Percentiles rank a stretch among this genome's conserved stretches.
phyloP scores from a whole-genome alignment of 2,888 invertebrate genomes.

The Phrixothrix hirtus region DNA sequence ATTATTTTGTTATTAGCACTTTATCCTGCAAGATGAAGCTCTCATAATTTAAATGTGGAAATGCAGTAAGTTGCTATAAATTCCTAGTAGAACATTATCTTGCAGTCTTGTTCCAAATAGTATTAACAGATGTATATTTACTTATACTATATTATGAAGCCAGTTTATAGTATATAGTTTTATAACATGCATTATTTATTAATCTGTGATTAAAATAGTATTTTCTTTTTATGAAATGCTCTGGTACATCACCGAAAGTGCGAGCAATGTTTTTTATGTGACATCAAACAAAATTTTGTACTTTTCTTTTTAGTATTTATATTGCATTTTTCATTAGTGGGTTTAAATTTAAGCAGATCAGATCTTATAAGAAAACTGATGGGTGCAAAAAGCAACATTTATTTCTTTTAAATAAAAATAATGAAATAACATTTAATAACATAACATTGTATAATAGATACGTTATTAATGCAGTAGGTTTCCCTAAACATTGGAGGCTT shows the following conservation, averaged over 20 bases:
- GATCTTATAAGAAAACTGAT: too few species aligned
- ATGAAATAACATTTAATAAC: too few species aligned
- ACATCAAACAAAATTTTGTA: background rate
- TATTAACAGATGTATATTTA: conserved; percentile 5
- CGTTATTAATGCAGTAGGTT: too few species aligned
- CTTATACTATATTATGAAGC: conserved; percentile 9
- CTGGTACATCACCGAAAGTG: background rate
- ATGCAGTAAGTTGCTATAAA: background rate
- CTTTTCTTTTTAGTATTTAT: background rate
- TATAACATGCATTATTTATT: conserved; percentile 40
- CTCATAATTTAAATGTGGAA: too few species aligned
- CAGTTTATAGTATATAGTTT: conserved; percentile 41
- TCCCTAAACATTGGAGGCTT: too few species aligned
- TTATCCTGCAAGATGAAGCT: too few species aligned
- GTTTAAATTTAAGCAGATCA: too few species aligned
- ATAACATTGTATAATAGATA: too few species aligned
- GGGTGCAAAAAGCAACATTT: too few species aligned
- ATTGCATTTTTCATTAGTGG: background rate
- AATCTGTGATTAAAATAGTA: conserved; percentile 45
- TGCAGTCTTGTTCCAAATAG: conserved; percentile 7
- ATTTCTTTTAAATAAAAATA: too few species aligned
- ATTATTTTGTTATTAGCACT: conserved; percentile 11
- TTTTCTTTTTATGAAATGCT: conserved; percentile 24
- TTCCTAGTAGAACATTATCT: conserved; percentile 8
- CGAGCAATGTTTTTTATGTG: background rate